Evolutionary conservation across 2,113 vertebrate species (phyloP), one percentile per base, ranked within the genome.

Genomic region (Prunella himalayana): DNA sequence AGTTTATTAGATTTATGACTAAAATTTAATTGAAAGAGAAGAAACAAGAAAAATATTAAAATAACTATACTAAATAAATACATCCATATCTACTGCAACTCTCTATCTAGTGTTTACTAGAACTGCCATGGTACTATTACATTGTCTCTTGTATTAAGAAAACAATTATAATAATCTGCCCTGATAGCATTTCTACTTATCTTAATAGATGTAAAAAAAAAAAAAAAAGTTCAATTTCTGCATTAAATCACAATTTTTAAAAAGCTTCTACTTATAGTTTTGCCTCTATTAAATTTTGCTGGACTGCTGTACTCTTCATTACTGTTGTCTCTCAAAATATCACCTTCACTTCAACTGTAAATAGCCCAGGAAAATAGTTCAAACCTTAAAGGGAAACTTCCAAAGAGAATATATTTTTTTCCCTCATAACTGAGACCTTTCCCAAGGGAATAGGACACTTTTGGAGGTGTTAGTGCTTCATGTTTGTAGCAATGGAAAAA

Each of bases 381-480:
- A 94, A 81, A 82, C 44, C 27, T 92, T 85, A 90, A 92, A 92
- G 37, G 13, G 23, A 94, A 92, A 68, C 68, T 93, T 95, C 56
- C 89, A 96, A 95, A 89, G 61, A 60, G 54, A 76, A 80, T 1
- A 28, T n/a, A 1, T 37, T 61, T 77, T 83, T 82, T 77, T 10
- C 39, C 39, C 61, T 88, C 22, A 10, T 78, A 91, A 83, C 90
- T 64, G 71, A 93, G 84, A 89, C 50, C 73, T 92, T 96, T 94
- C 95, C 92, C 95, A 61, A 92, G 96, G 87, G 93, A 94, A 84
- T 27, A 90, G 49, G 70, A 77, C 78, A 94, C 94, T 95, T 94
- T 84, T 54, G 61, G 89, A 96, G 77, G 64, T 80, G 80, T 80
- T 80, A 88, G 42, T 73, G 50, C 77, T 95, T 94, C 79, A 31